Percentiles rank a stretch among this genome's conserved stretches.
Conservation (phyloP, 92 coral and sea anemone species). For the Actinernus sp. region DNA sequence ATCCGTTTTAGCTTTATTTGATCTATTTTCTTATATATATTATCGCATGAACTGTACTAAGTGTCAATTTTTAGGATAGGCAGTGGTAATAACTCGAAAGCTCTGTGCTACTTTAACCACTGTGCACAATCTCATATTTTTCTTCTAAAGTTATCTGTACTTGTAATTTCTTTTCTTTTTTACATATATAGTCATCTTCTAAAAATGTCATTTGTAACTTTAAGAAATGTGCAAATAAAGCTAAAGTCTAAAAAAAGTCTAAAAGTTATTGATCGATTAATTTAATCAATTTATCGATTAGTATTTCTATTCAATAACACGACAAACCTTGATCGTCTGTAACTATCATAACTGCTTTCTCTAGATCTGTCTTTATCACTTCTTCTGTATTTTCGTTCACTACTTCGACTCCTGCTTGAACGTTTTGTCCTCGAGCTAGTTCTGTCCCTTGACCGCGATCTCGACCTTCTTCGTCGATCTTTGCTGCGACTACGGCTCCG, state of each 20-base stretch:
- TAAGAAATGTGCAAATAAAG: neutral
- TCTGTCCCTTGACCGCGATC: constrained; percentile 71
- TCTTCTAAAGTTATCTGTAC: too few relatives aligned
- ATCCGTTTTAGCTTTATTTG: too few relatives aligned
- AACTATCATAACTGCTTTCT: constrained; percentile 55
- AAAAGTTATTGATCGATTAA: neutral
- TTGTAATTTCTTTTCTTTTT: too few relatives aligned
- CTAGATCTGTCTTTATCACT: constrained; percentile 40
- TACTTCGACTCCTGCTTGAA: constrained; percentile 35
- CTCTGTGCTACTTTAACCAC: too few relatives aligned
- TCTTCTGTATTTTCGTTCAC: constrained; percentile 30
- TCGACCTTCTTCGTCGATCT: constrained; percentile 70
- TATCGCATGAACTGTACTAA: too few relatives aligned
- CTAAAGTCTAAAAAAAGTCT: neutral
- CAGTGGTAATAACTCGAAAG: too few relatives aligned
- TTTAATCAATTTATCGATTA: neutral
- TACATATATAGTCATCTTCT: too few relatives aligned
- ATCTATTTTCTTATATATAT: too few relatives aligned
- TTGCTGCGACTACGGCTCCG: constrained; percentile 78
- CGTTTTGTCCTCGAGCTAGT: constrained; percentile 22
- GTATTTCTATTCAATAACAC: neutral
- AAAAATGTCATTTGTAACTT: neutral
- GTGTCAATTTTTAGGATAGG: too few relatives aligned
- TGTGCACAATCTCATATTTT: too few relatives aligned
- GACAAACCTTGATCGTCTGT: constrained; percentile 19